Evolutionary conservation across 2,797 vertebrate species (phyloP), one percentile per base, ranked within the genome.

Genomic region (Pseudopleuronectes americanus): DNA sequence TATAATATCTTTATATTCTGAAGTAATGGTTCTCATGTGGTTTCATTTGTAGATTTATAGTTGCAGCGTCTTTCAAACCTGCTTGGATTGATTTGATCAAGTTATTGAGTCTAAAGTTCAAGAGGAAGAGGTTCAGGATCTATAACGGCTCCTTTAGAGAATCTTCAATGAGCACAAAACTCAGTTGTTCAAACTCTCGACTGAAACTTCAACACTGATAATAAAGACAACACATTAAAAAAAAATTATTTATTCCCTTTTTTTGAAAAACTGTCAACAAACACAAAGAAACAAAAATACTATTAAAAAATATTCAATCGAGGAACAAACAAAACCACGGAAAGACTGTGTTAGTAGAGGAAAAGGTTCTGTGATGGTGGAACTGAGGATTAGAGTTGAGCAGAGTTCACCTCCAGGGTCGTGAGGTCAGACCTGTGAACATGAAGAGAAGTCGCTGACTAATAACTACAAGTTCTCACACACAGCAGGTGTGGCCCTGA

Each of bases 191-290:
- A 33, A 9, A 28, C 28, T 28, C 8, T 33, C 2, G 8, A 33
- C 31, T 33, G 31, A 33, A 2, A 33, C 31, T 33, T 13, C 4
- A 4, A 14, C 9, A 14, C 1, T 3, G 8, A 17, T 14, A 49
- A 59, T 58, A 21, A 70, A 72, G 9, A 49, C 45, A 61, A 49
- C 26, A 80, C 3, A 59, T 84, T 83, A 83, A 88, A 92, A 89
- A 72, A 68, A 38, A 38, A 12, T 10, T 36, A 38, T 94, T 87
- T 90, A 92, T 92, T 93, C 64, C 57, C 22, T 75, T 79, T 85
- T 85, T 74, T 73, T 49, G 9, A 61, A 76, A 85, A 80, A 67
- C 13, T 73, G 57, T 76, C 66, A 70, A 85, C 76, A 80, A 84
- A 84, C 77, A 79, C 53, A 71, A 7, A 68, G 3, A 78, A 17